These are phyloP conservation scores for Tricholauxania praeusta DNA, from an alignment of 2,888 invertebrate species.

Conservation along the genomic window DNA sequence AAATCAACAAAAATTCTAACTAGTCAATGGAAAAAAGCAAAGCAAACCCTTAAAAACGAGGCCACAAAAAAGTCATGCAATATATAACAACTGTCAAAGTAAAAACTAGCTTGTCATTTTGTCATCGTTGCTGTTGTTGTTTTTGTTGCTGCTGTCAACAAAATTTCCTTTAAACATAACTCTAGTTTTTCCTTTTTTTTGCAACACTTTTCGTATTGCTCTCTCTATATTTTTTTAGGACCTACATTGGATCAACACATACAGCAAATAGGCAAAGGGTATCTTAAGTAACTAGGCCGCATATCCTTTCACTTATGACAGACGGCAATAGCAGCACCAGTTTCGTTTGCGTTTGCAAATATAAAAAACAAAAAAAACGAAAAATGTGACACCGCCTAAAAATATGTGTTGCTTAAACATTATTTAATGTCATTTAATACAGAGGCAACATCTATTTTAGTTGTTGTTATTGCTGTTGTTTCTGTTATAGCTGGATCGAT, in stretches of 20 bases:
- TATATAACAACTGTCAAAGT: slow-evolving; percentile 16
- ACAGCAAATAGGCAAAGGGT: no score
- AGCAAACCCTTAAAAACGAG: neutral
- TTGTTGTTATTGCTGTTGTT: neutral
- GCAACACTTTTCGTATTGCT: no score
- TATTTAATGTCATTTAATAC: slow-evolving; percentile 8
- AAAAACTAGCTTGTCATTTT: slow-evolving; percentile 40
- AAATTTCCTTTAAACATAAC: no score
- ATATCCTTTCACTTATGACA: slow-evolving; percentile 9
- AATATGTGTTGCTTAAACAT: neutral
- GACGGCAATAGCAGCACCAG: slow-evolving; percentile 16
- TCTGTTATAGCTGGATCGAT: neutral
- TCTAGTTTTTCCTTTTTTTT: no score
- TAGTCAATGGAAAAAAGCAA: neutral
- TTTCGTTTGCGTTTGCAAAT: slow-evolving; percentile 7
- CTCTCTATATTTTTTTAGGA: no score
- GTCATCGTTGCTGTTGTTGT: slow-evolving; percentile 29
- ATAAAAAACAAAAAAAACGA: neutral
- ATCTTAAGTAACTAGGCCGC: neutral
- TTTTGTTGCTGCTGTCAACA: neutral
- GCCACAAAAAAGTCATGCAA: neutral
- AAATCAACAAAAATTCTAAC: no score
- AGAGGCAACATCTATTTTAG: slow-evolving; percentile 8
- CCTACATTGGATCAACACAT: no score
- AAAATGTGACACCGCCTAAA: slow-evolving; percentile 1